Evolutionary conservation across 2,888 invertebrate genomes (phyloP).

Genomic region (Lithophane leautieri): DNA sequence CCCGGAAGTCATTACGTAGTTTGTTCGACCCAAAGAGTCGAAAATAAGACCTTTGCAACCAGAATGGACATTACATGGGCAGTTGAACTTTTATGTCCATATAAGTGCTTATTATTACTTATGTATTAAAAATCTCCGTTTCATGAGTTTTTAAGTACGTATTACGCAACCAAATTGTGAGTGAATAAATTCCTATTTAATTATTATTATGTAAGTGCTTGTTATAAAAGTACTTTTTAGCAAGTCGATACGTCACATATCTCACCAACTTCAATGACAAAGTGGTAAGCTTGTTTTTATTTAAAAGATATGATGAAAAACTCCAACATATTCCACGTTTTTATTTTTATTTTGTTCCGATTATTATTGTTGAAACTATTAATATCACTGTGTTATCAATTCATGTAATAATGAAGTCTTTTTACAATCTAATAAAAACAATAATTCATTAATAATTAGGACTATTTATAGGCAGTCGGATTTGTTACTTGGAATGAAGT

Average conservation of each 20-base stretch:
- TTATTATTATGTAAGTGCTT: constrained; percentile 20
- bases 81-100: background rate
- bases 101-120: constrained; percentile 18
- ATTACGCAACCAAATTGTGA: constrained; percentile 19
- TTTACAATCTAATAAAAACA: no score
- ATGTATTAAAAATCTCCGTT: constrained; percentile 3
- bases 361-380: background rate
- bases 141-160: constrained; percentile 8
- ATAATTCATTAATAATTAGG: background rate
- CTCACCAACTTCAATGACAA: background rate
- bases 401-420: background rate
- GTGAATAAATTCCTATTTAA: constrained; percentile 4
- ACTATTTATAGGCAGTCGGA: background rate
- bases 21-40: background rate
- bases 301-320: background rate
- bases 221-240: background rate
- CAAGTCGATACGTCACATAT: constrained; percentile 19
- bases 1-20: background rate
- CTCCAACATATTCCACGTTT: background rate
- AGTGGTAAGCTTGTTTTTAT: background rate
- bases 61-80: background rate
- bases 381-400: background rate
- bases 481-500: background rate
- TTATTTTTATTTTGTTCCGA: background rate
- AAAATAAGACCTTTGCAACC: background rate